These are phyloP conservation scores for Idaea straminata DNA, from an alignment of 2,888 invertebrate species.

Conservation along the genomic window DNA sequence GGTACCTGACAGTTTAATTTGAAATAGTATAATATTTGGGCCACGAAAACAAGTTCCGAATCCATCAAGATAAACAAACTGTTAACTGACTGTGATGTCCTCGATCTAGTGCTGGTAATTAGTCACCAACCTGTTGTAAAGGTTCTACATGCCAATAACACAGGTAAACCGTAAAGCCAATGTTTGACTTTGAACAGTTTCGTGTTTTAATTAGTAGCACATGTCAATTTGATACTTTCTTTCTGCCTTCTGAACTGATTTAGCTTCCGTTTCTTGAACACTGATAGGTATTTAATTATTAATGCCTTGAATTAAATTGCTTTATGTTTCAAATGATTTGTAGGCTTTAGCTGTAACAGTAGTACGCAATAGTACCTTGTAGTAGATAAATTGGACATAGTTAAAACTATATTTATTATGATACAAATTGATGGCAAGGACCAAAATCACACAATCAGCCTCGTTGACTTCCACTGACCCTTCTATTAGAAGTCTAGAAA, in stretches of 20 bases:
- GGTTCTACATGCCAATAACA: neutral
- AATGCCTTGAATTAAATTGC: neutral
- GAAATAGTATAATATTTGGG: neutral
- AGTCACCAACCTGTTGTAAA: conserved; percentile 3
- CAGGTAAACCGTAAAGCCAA: neutral
- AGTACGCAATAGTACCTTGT: neutral
- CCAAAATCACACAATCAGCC: conserved; percentile 23
- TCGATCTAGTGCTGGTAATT: neutral
- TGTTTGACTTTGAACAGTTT: neutral
- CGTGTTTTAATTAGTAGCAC: neutral
- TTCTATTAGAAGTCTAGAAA: conserved; percentile 46
- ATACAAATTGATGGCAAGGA: conserved; percentile 22
- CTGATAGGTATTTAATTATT: neutral
- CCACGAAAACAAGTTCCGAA: neutral
- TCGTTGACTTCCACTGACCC: conserved; percentile 27
- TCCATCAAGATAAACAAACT: neutral
- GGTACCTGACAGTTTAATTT: neutral
- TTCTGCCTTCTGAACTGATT: neutral
- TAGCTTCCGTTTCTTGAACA: neutral
- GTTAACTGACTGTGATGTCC: neutral
- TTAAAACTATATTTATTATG: neutral
- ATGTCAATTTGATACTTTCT: neutral
- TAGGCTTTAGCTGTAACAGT: no score
- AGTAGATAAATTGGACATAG: neutral
- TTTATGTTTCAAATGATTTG: neutral